phyloP scores from a whole-genome alignment of 2,113 vertebrate species.

The Corythaixoides concolor region DNA sequence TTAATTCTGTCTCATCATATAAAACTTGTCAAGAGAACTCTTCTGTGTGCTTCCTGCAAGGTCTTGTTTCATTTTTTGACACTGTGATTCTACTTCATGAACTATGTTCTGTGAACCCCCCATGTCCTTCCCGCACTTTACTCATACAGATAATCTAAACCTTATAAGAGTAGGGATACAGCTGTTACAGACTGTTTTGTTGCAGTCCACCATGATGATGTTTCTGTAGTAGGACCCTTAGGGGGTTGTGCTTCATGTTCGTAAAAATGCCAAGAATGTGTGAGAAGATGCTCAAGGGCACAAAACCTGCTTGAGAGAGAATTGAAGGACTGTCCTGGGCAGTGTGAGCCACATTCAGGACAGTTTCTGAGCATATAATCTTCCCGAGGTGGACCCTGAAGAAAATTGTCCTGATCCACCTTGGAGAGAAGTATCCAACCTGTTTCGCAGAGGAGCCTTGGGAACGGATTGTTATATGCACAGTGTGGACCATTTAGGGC shows the following conservation, averaged over 20 bases:
- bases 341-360: not conserved
- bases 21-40: not conserved
- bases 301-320: not conserved
- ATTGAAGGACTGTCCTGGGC: not conserved
- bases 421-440: not conserved
- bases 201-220: not conserved
- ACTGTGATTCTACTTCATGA: fast-evolving
- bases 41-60: not conserved
- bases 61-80: not conserved
- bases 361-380: not conserved
- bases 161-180: not conserved
- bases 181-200: not conserved
- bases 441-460: not conserved
- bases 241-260: not conserved
- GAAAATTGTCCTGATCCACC: not conserved
- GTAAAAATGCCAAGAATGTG: not conserved
- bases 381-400: not conserved
- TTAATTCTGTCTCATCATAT: not conserved
- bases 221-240: not conserved
- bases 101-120: not conserved
- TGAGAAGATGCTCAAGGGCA: not conserved
- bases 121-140: not conserved
- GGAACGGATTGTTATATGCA: fast-evolving
- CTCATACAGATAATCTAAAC: not conserved
- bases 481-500: fast-evolving